Evolutionary conservation across 2,113 vertebrate genomes (phyloP).

Genomic region (Balaeniceps rex): DNA sequence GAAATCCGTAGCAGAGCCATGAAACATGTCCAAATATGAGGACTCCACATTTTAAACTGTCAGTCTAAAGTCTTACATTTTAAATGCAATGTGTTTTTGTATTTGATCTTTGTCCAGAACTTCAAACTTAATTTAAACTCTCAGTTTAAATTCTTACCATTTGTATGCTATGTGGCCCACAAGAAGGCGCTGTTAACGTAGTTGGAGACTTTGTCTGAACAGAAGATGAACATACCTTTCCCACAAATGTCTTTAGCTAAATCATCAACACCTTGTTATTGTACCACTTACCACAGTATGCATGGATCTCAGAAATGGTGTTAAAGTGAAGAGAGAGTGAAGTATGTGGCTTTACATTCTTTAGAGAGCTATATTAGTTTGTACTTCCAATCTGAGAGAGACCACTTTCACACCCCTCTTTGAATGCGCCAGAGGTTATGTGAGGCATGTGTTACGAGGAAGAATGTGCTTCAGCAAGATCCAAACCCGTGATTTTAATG

Average conservation of each 20-base stretch:
- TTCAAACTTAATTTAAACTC: constrained; percentile 1
- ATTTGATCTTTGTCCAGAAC: constrained; percentile 13
- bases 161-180: background rate
- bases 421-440: background rate
- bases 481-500: background rate
- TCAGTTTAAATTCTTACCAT: background rate
- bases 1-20: background rate
- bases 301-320: background rate
- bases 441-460: background rate
- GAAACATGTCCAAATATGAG: background rate
- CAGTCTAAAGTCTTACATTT: background rate
- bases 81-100: background rate
- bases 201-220: background rate
- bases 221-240: background rate
- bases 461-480: background rate
- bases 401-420: background rate
- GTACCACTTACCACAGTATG: background rate
- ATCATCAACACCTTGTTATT: constrained; percentile 39
- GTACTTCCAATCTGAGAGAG: background rate
- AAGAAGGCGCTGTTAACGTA: background rate
- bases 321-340: constrained; percentile 26
- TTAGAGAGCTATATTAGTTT: background rate
- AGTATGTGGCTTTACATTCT: constrained; percentile 18
- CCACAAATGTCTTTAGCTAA: background rate
- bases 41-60: background rate